Conservation (phyloP, 2,888 invertebrate species). For the Tribolium freemani region DNA sequence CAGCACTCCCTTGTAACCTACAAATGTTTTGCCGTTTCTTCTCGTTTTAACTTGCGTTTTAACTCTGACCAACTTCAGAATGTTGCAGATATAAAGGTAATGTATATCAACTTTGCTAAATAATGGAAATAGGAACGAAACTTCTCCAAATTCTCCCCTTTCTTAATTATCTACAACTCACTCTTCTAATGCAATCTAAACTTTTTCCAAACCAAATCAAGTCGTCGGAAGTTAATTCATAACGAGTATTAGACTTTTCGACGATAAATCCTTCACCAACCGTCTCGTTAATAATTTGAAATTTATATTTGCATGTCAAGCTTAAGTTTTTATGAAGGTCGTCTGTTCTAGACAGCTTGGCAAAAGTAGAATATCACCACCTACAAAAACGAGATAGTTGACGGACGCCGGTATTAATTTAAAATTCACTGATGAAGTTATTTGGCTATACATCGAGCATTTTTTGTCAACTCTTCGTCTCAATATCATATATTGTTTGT, state of each 20-base stretch:
- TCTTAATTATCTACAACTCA: background rate
- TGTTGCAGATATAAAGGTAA: conserved; percentile 35
- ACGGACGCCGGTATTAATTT: conserved; percentile 43
- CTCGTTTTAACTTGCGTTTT: conserved; percentile 39
- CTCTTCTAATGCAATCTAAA: background rate
- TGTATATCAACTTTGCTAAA: conserved; percentile 32
- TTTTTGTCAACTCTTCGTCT: conserved; percentile 19
- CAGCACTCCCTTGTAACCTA: conserved; percentile 23
- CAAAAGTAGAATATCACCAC: conserved; percentile 46
- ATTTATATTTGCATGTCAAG: conserved; percentile 46
- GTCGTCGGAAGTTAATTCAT: conserved; percentile 12
- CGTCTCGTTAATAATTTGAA: conserved; percentile 37
- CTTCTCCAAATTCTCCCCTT: conserved; percentile 12
- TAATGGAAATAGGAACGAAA: conserved; percentile 33
- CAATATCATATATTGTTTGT: conserved; percentile 4
- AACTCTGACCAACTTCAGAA: conserved; percentile 30
- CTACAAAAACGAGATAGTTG: conserved; percentile 40
- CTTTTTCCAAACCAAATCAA: background rate
- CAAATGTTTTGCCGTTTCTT: conserved; percentile 39
- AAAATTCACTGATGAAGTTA: conserved; percentile 41
- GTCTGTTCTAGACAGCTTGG: conserved; percentile 44
- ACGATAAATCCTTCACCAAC: conserved; percentile 29
- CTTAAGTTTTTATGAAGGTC: conserved; percentile 33
- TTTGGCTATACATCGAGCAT: conserved; percentile 26
- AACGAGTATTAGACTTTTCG: conserved; percentile 3